Conservation (phyloP, 2,797 vertebrate genomes). For the Rhincodon typus region DNA sequence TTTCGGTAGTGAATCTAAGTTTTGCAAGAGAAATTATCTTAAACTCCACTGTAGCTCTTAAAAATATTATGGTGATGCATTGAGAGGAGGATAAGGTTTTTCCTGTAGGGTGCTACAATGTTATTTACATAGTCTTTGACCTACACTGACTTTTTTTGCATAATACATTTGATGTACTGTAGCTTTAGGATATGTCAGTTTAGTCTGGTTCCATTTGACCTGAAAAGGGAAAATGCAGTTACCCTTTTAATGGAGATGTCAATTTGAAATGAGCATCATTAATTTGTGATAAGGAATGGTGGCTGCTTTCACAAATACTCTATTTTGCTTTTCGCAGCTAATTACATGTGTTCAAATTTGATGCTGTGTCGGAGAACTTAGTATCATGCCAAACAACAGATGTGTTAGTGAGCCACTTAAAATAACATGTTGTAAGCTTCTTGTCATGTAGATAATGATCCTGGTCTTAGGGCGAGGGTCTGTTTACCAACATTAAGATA, state of each 20-base stretch:
- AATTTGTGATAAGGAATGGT: constrained; percentile 38
- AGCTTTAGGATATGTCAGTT: constrained; percentile 38
- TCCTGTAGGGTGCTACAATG: constrained; percentile 34
- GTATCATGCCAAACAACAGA: constrained; percentile 39
- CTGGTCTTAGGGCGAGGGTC: constrained; percentile 38
- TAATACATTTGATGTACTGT: constrained; percentile 38
- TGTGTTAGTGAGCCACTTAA: constrained; percentile 38
- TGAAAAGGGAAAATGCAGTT: constrained; percentile 37
- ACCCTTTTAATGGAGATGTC: constrained; percentile 38
- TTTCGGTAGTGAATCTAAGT: background rate
- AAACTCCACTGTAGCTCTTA: background rate
- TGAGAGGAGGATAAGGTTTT: background rate
- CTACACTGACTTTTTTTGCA: constrained; percentile 36
- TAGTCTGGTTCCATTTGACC: constrained; percentile 38
- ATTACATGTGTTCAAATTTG: constrained; percentile 38
- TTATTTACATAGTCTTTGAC: constrained; percentile 38
- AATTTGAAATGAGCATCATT: constrained; percentile 38
- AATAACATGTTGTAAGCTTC: constrained; percentile 38
- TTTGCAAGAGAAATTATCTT: background rate
- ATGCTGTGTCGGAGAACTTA: constrained; percentile 33
- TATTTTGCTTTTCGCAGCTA: constrained; percentile 39
- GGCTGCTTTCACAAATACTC: constrained; percentile 37
- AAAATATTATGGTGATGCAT: background rate
- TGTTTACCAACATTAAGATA: constrained; percentile 38
- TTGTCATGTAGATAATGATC: constrained; percentile 38